A percentile compares a stretch with the other conserved stretches of the same genome.
Conservation (phyloP, 1,140 invertebrate genomes). For the Formica exsecta region DNA sequence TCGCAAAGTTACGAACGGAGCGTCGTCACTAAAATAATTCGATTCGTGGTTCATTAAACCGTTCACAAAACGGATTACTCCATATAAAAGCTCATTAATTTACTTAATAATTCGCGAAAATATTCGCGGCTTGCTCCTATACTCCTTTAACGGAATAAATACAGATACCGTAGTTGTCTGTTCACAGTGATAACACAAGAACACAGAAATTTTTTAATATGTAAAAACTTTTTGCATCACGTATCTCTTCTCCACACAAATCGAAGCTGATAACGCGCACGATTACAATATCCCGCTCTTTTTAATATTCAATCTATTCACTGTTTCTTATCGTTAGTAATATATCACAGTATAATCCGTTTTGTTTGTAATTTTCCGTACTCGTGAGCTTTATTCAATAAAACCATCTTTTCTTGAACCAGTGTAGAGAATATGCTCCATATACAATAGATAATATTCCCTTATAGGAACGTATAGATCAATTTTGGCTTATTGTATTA, state of each 20-base stretch:
- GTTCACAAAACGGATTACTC: constrained; percentile 7
- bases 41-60: constrained; percentile 5
- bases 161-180: neutral
- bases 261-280: neutral
- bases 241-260: neutral
- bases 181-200: neutral
- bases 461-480: neutral
- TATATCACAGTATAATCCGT: neutral
- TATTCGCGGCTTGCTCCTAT: neutral
- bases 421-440: neutral
- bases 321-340: too few relatives aligned
- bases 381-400: constrained; percentile 9
- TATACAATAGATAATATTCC: neutral
- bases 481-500: neutral
- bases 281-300: neutral
- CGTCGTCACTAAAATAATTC: constrained; percentile 24
- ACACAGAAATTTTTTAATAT: neutral
- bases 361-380: neutral
- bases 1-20: constrained; percentile 7
- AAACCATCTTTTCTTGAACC: constrained; percentile 30
- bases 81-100: constrained; percentile 33
- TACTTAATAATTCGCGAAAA: constrained; percentile 14
- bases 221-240: neutral
- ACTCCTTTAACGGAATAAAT: neutral
- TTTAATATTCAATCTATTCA: neutral